phyloP scores from a whole-genome alignment of 2,113 vertebrate species.

The Bambusicola thoracicus region DNA sequence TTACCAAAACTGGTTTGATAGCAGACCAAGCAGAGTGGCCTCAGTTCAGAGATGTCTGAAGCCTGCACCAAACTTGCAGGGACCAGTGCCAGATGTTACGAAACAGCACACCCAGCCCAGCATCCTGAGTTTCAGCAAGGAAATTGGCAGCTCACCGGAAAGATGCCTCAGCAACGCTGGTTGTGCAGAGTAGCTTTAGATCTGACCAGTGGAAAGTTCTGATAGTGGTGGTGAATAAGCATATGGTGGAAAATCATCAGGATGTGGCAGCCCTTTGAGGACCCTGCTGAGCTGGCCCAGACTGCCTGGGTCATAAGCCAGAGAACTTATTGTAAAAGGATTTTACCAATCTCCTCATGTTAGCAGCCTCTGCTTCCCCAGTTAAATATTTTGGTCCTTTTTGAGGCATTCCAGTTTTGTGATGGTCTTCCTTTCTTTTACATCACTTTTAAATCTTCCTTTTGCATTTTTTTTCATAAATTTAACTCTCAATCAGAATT shows the following conservation, averaged over 20 bases:
- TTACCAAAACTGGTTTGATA: background rate
- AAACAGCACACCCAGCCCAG: background rate
- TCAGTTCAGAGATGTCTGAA: background rate
- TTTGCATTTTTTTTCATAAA: background rate
- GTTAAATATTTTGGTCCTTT: background rate
- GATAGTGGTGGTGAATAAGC: background rate
- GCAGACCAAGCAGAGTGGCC: fast-evolving
- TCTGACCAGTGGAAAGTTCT: background rate
- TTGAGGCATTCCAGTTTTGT: background rate
- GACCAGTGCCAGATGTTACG: background rate
- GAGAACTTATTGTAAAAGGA: background rate
- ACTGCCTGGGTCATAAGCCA: background rate
- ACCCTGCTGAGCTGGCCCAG: background rate
- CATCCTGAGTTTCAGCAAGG: background rate
- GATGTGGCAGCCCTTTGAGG: background rate
- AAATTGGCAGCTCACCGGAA: background rate
- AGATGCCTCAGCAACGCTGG: background rate
- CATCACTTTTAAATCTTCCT: background rate
- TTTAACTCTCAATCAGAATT: background rate
- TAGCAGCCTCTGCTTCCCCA: background rate
- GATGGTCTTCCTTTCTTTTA: background rate
- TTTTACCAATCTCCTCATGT: background rate
- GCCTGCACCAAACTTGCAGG: fast-evolving
- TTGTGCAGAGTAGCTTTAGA: background rate
- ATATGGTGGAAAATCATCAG: background rate